Base-by-base conservation (phyloP, 2,113 vertebrate genomes). In the Coryphaenoides rupestris region DNA sequence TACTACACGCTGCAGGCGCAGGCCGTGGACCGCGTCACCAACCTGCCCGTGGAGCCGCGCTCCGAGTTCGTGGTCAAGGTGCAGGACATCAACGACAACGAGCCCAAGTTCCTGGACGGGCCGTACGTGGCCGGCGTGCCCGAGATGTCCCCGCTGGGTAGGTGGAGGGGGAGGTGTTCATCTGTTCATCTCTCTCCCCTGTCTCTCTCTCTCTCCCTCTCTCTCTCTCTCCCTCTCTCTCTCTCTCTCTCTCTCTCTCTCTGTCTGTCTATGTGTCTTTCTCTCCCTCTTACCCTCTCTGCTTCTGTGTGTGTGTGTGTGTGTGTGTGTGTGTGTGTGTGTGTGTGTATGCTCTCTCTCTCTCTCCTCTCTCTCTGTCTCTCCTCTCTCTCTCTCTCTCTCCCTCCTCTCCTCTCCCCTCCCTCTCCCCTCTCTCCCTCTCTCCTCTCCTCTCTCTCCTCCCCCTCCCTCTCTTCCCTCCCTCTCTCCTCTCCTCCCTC, bases 71-170 rank as follows among this genome's bases (percentile, higher is more conserved):
- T 98, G 79, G 95, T 99, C 81, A 98, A 98, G 78, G 95, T 98
- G 69, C 96, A 98, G 84, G 96, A 98, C 84, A 97, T 98, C 88
- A 98, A 98, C 21, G 96, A 98, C 86, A 98, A 98, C 3, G 95
- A 98, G 54, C 96, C 96, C 54, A 96, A 93, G 67, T 99, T 99
- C 87, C 84, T 95, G 60, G 95, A 98, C 21, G 96, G 96, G 0
- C 95, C 95, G 0, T 98, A 98, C 64, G 87, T 91, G 9, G 94
- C 96, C 4, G 93, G 92, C 21, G 95, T 98, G 58, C 94, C 96
- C 0, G 96, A 99, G 78, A 99, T 98, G 96, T 97, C 96, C 61
- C 95, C 94, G 24, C 93, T 98, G 67, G 96, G 96, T 98, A 87
- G 91, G 94, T 13, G 3, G 28, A 24, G 49, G 10, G 4, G 3